Conservation (phyloP, 1,140 invertebrate genomes). For the Myzus persicae region DNA sequence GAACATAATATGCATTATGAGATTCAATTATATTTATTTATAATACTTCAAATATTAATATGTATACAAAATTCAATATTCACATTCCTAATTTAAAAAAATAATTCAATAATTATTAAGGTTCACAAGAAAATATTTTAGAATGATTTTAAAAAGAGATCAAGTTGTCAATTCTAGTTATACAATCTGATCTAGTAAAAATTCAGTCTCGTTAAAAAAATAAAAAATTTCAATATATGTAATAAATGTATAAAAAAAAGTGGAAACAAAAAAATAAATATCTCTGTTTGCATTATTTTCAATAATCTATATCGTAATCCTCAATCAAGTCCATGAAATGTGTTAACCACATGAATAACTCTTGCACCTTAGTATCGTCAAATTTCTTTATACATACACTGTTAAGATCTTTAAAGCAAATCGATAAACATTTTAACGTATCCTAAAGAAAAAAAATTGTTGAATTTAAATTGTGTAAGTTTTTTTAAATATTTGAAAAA, state of each 20-base stretch:
- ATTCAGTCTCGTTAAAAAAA: conserved; percentile 40
- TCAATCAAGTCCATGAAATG: conserved; percentile 50
- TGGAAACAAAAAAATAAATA: background rate
- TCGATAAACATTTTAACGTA: conserved; percentile 42
- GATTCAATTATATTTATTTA: background rate
- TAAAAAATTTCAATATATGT: background rate
- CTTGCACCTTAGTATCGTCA: conserved; percentile 49
- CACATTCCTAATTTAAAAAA: background rate
- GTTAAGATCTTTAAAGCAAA: conserved; percentile 50
- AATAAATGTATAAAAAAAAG: background rate
- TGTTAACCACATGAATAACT: conserved; percentile 48
- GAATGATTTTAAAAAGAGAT: conserved; percentile 22
- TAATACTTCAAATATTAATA: background rate
- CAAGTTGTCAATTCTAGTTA: background rate
- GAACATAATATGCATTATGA: background rate
- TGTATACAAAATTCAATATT: background rate
- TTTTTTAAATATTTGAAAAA: background rate
- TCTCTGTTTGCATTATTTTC: conserved; percentile 61
- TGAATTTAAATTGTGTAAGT: background rate
- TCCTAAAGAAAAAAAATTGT: conserved; percentile 22
- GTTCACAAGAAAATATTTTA: background rate
- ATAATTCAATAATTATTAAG: background rate
- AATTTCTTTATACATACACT: conserved; percentile 42
- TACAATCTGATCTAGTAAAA: background rate
- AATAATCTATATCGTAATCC: background rate